phyloP scores from a whole-genome alignment of 2,888 invertebrate species.

The Trichogramma evanescens region DNA sequence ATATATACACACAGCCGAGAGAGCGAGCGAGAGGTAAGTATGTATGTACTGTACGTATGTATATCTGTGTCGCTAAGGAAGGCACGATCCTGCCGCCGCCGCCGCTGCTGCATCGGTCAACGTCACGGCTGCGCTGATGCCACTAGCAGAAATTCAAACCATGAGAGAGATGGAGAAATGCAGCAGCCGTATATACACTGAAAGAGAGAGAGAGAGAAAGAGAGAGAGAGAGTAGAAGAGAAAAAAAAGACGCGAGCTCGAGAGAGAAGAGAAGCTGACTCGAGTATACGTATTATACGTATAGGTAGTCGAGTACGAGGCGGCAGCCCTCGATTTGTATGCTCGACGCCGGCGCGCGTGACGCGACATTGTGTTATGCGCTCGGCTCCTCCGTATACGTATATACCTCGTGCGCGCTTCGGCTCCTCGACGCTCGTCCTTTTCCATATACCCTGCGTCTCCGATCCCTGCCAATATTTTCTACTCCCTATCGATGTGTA shows the following conservation, averaged over 20 bases:
- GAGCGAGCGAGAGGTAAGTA: background rate
- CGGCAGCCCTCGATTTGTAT: constrained; percentile 37
- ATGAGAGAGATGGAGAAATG: constrained; percentile 28
- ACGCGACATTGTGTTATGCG: constrained; percentile 31
- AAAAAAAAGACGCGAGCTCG: constrained; percentile 4
- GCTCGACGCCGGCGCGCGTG: constrained; percentile 26
- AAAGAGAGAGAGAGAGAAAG: constrained; percentile 8
- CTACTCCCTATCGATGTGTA: no score
- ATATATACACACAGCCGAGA: no score
- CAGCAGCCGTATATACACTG: background rate
- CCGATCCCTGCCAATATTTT: no score
- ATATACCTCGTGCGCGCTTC: constrained; percentile 11
- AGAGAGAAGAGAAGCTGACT: constrained; percentile 4
- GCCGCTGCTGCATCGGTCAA: constrained; percentile 36
- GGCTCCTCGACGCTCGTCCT: constrained; percentile 29
- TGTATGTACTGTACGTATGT: background rate
- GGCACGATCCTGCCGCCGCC: constrained; percentile 35
- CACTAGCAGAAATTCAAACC: constrained; percentile 42
- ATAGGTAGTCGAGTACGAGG: constrained; percentile 26
- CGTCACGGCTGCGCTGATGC: constrained; percentile 29
- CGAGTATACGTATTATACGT: constrained; percentile 16
- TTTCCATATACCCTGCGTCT: background rate
- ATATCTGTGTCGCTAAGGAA: constrained; percentile 8
- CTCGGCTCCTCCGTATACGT: background rate
- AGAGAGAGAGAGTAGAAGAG: constrained; percentile 5